Evolutionary conservation across 2,888 invertebrate genomes (phyloP), one percentile per base, ranked within the genome.

Genomic region (Tinea trinotella): DNA sequence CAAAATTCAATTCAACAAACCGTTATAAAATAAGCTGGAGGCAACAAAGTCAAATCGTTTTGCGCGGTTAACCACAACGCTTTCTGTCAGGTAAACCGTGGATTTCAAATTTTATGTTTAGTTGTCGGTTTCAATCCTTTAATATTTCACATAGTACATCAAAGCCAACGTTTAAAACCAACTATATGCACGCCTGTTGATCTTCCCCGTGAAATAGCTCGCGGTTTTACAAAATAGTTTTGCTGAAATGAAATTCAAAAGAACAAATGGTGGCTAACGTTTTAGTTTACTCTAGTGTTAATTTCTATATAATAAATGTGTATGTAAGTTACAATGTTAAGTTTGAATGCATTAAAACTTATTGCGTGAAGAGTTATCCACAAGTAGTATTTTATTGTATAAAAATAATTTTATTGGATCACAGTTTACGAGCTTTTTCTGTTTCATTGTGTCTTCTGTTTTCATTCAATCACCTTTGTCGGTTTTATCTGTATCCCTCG

Each of bases 1-100:
- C 85, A 84, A 70, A 84, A 83, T 84, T 85, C 85, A 84, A 84
- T 85, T 81, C 74, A 70, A 74, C 78, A 74, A 69, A 76, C 85
- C 83, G 85, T 84, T 84, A 84, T 79, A 80, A 78, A 82, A 84
- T 82, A 79, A 80, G 74, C 78, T 80, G 63, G 59, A 74, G 74
- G 80, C 76, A 72, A 82, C 79, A 78, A 76, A 81, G 80, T 82
- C 75, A 74, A 80, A 83, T 75, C 79, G 80, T 73, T 83, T 82
- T 78, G 74, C 72, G 81, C 71, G 84, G 84, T 83, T 82, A 83
- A 80, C 84, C 83, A 64, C 84, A 78, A 60, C 63, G 68, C 70
- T 74, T 67, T 79, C 72, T 76, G 78, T 72, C 79, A 77, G 77
- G 74, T 71, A 76, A 74, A 70, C 73, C 76, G 68, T 74, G 72